Evolutionary conservation across 2,113 vertebrate species (phyloP).

Genomic region (Dolichallabes microphthalmus): DNA sequence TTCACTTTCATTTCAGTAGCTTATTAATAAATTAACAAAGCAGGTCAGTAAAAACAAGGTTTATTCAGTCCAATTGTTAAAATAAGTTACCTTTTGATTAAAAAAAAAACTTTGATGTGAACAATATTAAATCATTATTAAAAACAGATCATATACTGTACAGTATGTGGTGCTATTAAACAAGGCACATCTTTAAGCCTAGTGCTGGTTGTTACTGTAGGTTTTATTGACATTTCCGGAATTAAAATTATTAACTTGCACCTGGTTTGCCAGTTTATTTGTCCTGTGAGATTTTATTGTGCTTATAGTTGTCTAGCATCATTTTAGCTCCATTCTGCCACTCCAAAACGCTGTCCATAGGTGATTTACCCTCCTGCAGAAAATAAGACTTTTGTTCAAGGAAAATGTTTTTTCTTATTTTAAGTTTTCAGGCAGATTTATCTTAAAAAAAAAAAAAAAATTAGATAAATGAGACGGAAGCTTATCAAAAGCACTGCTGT

Average conservation of each 20-base stretch:
- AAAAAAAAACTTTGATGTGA: conserved; percentile 47
- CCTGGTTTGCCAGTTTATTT: no score
- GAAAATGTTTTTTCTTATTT: no score
- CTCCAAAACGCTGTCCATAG: conserved; percentile 65
- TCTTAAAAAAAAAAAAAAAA: background rate
- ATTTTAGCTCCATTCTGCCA: conserved; percentile 76
- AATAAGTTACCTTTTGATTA: conserved; percentile 54
- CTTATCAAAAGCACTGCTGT: background rate
- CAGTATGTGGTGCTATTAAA: background rate
- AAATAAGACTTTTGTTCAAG: background rate
- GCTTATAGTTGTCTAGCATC: conserved; percentile 65
- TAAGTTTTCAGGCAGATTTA: background rate
- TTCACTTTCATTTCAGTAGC: background rate
- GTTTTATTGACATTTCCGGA: background rate
- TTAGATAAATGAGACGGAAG: background rate
- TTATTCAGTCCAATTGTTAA: conserved; percentile 18
- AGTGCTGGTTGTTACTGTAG: background rate
- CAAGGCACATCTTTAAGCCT: background rate
- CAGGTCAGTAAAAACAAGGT: conserved; percentile 8
- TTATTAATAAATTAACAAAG: background rate
- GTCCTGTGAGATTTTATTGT: conserved; percentile 26
- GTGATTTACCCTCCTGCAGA: conserved; percentile 71
- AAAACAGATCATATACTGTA: background rate
- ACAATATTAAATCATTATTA: background rate
- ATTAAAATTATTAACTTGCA: background rate